Evolutionary conservation across 1,140 invertebrate genomes (phyloP).

Genomic region (fruit fly (Drosophila melanogaster)): Release_6_plus_ISO1_MT NC_004354.4:2281501-2282000

Average conservation of each 20-base stretch:
- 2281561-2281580: conserved; percentile 84
- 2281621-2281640: conserved; percentile 90
- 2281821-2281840: conserved; percentile 27
- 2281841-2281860: conserved; percentile 39
- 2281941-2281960: conserved; percentile 88
- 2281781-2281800: conserved; percentile 12
- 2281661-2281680: conserved; percentile 80
- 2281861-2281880: conserved; percentile 1
- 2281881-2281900: conserved; percentile 42
- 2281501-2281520: conserved; percentile 6
- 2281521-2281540: conserved; percentile 21
- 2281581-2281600: conserved; percentile 88
- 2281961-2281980: conserved; percentile 88
- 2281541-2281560: conserved; percentile 29
- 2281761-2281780: conserved; percentile 50
- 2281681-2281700: conserved; percentile 83
- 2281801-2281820: conserved; percentile 44
- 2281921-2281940: conserved; percentile 75
- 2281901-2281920: conserved; percentile 30
- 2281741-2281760: conserved; percentile 84
- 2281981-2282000: conserved; percentile 89
- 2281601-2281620: conserved; percentile 88
- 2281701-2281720: conserved; percentile 85
- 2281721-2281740: conserved; percentile 84
- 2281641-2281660: conserved; percentile 87